Percentiles rank a stretch among this genome's conserved stretches.
phyloP scores from a whole-genome alignment of 2,888 invertebrate species.

The Cataglyphis rosenhaueri region DNA sequence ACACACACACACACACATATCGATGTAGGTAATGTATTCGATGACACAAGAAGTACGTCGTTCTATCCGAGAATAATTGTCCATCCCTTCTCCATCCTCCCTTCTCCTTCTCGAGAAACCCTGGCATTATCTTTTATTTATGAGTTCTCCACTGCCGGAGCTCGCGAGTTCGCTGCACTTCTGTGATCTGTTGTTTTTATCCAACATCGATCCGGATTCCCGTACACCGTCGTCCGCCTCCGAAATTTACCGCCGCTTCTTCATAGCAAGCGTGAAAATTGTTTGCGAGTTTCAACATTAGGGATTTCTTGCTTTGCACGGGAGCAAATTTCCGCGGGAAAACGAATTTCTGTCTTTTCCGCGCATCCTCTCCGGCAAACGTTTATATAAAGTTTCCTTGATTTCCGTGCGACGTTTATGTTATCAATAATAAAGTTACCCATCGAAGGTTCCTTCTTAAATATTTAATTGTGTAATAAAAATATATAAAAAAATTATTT shows the following conservation, averaged over 20 bases:
- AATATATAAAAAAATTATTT: too few relatives aligned
- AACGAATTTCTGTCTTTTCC: slow-evolving; percentile 5
- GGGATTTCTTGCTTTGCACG: slow-evolving; percentile 28
- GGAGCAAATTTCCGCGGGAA: slow-evolving; percentile 15
- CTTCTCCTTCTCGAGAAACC: background rate
- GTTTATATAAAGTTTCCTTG: slow-evolving; percentile 8
- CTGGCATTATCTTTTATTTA: slow-evolving; percentile 48
- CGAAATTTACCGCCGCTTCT: slow-evolving; percentile 33
- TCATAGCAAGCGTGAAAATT: slow-evolving; percentile 40
- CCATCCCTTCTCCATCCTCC: background rate
- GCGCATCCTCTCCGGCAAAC: slow-evolving; percentile 10
- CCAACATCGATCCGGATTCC: slow-evolving; percentile 24
- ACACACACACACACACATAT: background rate
- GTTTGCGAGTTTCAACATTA: slow-evolving; percentile 47
- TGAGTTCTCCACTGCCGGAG: slow-evolving; percentile 24
- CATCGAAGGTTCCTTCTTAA: background rate
- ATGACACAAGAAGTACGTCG: slow-evolving; percentile 43
- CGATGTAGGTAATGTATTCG: slow-evolving; percentile 38
- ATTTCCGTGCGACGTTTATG: background rate
- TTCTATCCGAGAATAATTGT: slow-evolving; percentile 50
- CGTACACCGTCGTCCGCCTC: background rate
- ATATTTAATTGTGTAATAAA: background rate
- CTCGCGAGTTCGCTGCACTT: slow-evolving; percentile 19
- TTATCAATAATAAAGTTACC: slow-evolving; percentile 1
- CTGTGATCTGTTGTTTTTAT: slow-evolving; percentile 38